These are phyloP conservation scores for Melanotaenia nigrans DNA, from an alignment of 2,797 vertebrate genomes.

Conservation along the genomic window DNA sequence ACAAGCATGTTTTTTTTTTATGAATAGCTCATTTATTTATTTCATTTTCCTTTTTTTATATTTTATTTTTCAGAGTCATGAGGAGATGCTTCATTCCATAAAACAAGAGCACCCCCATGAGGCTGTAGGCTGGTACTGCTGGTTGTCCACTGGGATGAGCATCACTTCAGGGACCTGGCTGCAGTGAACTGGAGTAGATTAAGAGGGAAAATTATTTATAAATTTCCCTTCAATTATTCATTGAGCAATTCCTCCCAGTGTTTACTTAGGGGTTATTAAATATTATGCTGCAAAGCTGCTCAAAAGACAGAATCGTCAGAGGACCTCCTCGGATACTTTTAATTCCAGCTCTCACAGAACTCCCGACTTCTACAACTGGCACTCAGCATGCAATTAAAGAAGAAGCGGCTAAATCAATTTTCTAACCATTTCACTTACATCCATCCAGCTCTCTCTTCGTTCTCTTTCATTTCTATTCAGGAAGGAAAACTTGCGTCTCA, in stretches of 20 bases:
- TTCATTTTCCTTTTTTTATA: conserved; percentile 27
- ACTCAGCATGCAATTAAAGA: conserved; percentile 67
- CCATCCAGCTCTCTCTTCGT: conserved; percentile 4
- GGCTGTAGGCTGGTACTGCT: conserved; percentile 22
- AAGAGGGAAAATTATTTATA: conserved; percentile 80
- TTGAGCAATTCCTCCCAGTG: conserved; percentile 76
- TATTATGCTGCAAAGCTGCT: conserved; percentile 78
- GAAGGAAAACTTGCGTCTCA: conserved; percentile 36
- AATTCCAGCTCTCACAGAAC: conserved; percentile 58
- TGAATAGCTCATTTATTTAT: conserved; percentile 59
- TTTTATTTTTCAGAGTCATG: neutral
- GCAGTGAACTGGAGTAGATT: conserved; percentile 74
- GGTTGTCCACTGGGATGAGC: conserved; percentile 63
- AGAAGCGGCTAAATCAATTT: conserved; percentile 56
- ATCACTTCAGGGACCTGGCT: conserved; percentile 72
- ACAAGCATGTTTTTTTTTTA: conserved; percentile 57
- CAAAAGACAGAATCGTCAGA: conserved; percentile 69
- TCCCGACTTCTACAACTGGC: conserved; percentile 42
- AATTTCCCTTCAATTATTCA: conserved; percentile 83
- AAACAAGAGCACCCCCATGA: conserved; percentile 76
- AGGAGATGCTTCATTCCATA: conserved; percentile 27
- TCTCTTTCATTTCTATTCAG: conserved; percentile 38
- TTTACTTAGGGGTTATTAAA: conserved; percentile 83
- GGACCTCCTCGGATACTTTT: conserved; percentile 66
- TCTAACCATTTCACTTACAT: conserved; percentile 36